Evolutionary conservation across 1,140 invertebrate genomes (phyloP).

Genomic region (Diorhabda carinulata): DNA sequence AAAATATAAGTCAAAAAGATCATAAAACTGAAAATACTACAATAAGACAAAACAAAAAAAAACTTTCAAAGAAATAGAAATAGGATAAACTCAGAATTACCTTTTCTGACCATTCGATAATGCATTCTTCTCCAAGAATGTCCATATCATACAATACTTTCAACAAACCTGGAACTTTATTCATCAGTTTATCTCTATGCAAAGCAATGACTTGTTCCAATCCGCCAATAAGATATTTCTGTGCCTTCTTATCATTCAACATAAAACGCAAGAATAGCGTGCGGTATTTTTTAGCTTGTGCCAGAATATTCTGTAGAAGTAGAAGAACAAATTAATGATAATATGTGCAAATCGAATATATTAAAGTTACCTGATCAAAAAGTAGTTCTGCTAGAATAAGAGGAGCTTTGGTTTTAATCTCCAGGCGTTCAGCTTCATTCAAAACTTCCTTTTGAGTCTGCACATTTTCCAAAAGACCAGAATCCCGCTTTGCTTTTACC

Average conservation of each 20-base stretch:
- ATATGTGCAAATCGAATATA: conserved; percentile 56
- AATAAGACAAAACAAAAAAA: no score
- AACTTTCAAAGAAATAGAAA: no score
- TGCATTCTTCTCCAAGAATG: conserved; percentile 88
- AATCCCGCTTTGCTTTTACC: conserved; percentile 71
- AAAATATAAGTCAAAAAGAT: no score
- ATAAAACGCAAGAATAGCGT: conserved; percentile 80
- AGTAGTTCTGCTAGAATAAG: conserved; percentile 90
- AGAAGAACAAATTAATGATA: conserved; percentile 8
- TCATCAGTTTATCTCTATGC: conserved; percentile 74
- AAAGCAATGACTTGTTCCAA: conserved; percentile 90
- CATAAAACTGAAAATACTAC: no score
- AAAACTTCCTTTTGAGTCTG: conserved; percentile 77
- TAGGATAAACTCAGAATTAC: conserved; percentile 44
- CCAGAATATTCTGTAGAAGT: conserved; percentile 16
- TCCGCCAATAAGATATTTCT: conserved; percentile 92
- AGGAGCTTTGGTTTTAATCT: conserved; percentile 91
- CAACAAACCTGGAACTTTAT: conserved; percentile 85
- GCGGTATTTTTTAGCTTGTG: conserved; percentile 55
- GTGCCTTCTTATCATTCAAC: conserved; percentile 83
- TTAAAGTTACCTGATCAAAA: conserved; percentile 66
- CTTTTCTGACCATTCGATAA: conserved; percentile 94
- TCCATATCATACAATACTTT: conserved; percentile 94
- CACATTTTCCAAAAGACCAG: conserved; percentile 58
- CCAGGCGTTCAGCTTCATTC: conserved; percentile 92